Evolutionary conservation across 1,140 invertebrate genomes (phyloP).

Genomic region (Chrysopa pallens): DNA sequence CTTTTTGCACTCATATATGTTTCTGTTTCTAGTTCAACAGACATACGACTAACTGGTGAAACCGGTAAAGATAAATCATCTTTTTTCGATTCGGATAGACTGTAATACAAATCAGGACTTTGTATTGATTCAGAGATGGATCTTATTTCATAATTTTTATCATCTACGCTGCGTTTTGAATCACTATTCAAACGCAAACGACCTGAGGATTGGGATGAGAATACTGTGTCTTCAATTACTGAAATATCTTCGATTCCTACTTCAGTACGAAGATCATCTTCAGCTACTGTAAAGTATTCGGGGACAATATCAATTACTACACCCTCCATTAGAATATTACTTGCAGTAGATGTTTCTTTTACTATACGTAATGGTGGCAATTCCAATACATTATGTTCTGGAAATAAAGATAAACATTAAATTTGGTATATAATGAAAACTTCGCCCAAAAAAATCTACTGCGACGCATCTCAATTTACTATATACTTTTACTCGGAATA

Average conservation of each 20-base stretch:
- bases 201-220: neutral
- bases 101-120: neutral
- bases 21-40: neutral
- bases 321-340: constrained; percentile 75
- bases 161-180: neutral
- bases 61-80: neutral
- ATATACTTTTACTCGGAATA: too few species aligned
- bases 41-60: neutral
- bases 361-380: constrained; percentile 74
- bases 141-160: neutral
- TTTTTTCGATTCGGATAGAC: neutral
- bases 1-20: neutral
- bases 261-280: constrained; percentile 66
- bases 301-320: constrained; percentile 80
- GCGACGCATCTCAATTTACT: too few species aligned
- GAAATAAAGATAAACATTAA: constrained; percentile 6
- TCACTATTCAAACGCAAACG: neutral
- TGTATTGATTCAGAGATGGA: neutral
- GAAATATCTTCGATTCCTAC: constrained; percentile 72
- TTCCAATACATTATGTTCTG: constrained; percentile 69
- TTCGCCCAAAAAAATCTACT: too few species aligned
- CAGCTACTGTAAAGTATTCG: constrained; percentile 54
- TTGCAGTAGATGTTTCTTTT: constrained; percentile 73
- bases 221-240: neutral
- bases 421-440: too few species aligned